These are phyloP conservation scores for Epinephelus moara DNA, from an alignment of 2,113 vertebrate species.

Conservation along the genomic window DNA sequence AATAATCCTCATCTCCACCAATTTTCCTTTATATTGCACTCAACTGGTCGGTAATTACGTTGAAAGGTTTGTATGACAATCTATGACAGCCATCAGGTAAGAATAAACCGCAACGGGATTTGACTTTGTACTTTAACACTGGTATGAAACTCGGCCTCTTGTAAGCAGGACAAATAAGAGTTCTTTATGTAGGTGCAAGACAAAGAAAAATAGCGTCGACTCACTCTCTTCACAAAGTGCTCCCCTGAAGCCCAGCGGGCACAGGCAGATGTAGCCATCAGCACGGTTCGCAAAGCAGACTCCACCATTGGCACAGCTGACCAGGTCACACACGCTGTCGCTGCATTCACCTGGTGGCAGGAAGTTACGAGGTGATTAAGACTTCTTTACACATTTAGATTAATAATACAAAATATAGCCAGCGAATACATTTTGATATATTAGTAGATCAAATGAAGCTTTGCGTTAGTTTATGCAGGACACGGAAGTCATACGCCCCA, in stretches of 20 bases:
- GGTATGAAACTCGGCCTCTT: background rate
- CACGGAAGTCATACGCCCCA: no score
- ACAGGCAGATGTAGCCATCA: conserved; percentile 93
- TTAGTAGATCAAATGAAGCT: no score
- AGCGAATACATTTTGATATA: no score
- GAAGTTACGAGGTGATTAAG: no score
- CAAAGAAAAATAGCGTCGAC: conserved; percentile 49
- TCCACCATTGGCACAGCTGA: conserved; percentile 91
- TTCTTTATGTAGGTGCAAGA: background rate
- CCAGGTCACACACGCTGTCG: conserved; percentile 89
- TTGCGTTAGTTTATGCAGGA: no score
- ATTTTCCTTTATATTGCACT: conserved; percentile 32
- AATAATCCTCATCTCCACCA: conserved; percentile 34
- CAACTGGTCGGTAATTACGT: conserved; percentile 42
- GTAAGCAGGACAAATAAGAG: conserved; percentile 2
- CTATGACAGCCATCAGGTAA: background rate
- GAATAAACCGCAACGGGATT: conserved; percentile 17
- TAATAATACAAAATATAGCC: no score
- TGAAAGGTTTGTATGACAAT: conserved; percentile 41
- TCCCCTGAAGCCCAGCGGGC: conserved; percentile 93
- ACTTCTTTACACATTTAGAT: no score
- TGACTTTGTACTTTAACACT: background rate
- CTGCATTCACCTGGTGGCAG: conserved; percentile 91
- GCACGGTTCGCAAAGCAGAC: conserved; percentile 88
- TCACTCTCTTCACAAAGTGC: conserved; percentile 93